Percentiles rank a stretch among this genome's conserved stretches.
Evolutionary conservation across 2,113 vertebrate genomes (phyloP).

Genomic region (Recurvirostra avosetta): DNA sequence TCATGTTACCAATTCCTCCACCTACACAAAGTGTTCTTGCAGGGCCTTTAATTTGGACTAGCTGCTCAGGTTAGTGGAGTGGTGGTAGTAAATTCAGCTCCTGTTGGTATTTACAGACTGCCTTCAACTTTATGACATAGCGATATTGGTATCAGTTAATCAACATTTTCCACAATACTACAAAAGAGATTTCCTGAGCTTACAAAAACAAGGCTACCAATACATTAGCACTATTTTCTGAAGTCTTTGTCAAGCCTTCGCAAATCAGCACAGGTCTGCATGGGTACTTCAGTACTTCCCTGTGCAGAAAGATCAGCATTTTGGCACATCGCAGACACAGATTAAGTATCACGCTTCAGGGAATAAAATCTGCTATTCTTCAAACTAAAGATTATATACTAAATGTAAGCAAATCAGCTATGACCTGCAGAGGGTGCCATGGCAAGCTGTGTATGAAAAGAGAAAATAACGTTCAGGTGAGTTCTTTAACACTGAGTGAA

Average conservation of each 20-base stretch:
- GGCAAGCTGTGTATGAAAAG: neutral
- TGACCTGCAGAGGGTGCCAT: neutral
- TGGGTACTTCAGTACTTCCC: neutral
- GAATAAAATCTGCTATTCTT: neutral
- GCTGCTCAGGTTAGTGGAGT: neutral
- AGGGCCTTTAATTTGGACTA: neutral
- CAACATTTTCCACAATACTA: neutral
- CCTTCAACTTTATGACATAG: neutral
- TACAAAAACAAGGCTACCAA: neutral
- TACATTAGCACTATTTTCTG: neutral
- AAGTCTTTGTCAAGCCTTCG: neutral
- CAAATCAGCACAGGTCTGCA: neutral
- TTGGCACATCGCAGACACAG: neutral
- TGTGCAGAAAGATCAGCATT: neutral
- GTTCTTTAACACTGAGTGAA: constrained; percentile 3
- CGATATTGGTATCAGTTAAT: neutral
- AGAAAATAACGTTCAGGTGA: neutral
- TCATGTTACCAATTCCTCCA: neutral
- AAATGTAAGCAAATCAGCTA: neutral
- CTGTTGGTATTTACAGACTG: neutral
- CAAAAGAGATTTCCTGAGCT: neutral
- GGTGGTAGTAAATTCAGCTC: neutral
- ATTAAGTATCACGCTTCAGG: neutral
- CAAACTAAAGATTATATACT: neutral
- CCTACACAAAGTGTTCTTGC: neutral